Evolutionary conservation across 2,888 invertebrate species (phyloP).

Genomic region (Amorpha juglandis): DNA sequence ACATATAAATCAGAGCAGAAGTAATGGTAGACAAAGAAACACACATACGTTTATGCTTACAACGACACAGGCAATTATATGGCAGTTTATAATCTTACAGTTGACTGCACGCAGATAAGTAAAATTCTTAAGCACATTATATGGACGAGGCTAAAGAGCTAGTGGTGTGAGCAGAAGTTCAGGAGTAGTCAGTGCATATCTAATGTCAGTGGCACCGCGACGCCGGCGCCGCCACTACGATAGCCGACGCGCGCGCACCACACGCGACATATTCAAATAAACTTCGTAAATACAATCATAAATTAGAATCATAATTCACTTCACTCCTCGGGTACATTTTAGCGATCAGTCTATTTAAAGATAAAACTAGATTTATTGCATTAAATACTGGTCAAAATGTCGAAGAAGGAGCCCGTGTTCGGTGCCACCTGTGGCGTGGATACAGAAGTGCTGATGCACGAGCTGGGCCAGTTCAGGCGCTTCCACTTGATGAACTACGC

Average conservation of each 20-base stretch:
- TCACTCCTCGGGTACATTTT: too few relatives aligned
- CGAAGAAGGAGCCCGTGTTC: constrained; percentile 17
- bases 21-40: too few relatives aligned
- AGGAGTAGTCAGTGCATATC: neutral
- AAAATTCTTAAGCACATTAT: too few relatives aligned
- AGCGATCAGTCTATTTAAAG: too few relatives aligned
- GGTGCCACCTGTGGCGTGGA: constrained; percentile 49
- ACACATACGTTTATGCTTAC: too few relatives aligned
- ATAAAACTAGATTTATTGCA: too few relatives aligned
- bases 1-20: too few relatives aligned
- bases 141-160: too few relatives aligned
- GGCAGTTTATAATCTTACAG: too few relatives aligned
- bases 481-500: constrained; percentile 68
- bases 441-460: constrained; percentile 63
- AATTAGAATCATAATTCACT: neutral
- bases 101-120: too few relatives aligned
- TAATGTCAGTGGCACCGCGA: constrained; percentile 12
- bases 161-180: neutral
- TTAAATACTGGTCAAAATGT: constrained; percentile 5
- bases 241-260: neutral
- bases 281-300: neutral
- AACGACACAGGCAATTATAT: too few relatives aligned
- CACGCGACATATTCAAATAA: neutral
- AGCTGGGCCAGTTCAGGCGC: constrained; percentile 67
- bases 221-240: constrained; percentile 12